Conservation (phyloP, 2,113 vertebrate species). For the Phaetusa simplex region DNA sequence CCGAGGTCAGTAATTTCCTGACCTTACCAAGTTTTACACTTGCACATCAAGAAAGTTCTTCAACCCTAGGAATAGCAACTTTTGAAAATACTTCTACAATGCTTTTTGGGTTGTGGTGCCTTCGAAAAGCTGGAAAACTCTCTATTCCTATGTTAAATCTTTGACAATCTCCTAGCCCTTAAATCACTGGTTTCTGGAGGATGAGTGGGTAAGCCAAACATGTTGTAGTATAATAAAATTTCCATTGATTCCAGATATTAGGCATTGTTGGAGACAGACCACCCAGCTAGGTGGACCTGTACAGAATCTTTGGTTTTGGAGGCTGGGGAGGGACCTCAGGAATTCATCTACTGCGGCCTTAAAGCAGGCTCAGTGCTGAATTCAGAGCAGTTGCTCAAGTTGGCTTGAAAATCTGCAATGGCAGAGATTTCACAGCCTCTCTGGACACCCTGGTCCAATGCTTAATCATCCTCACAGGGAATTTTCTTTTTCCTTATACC, state of each 20-base stretch:
- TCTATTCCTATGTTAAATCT: not conserved
- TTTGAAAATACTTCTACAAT: not conserved
- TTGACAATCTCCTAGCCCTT: not conserved
- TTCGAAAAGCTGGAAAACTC: not conserved
- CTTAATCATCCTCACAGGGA: not conserved
- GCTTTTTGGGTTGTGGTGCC: not conserved
- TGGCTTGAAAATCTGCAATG: not conserved
- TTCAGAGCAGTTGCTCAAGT: not conserved
- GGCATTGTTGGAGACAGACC: not conserved
- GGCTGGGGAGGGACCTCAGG: not conserved
- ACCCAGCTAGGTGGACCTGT: not conserved
- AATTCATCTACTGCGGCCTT: not conserved
- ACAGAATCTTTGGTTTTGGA: not conserved
- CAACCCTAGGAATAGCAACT: not conserved
- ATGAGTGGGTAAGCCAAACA: not conserved
- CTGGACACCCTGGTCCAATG: not conserved
- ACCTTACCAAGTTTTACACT: not conserved
- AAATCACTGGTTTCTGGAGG: not conserved
- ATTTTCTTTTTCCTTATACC: not conserved
- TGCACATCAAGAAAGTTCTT: not conserved
- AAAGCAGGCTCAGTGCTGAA: not conserved
- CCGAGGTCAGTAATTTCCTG: not conserved
- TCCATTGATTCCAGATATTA: not conserved
- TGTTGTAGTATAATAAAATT: not conserved
- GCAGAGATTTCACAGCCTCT: not conserved